These are phyloP conservation scores for Centropyge bicolor DNA, from an alignment of 2,797 vertebrate species.

Conservation along the genomic window DNA sequence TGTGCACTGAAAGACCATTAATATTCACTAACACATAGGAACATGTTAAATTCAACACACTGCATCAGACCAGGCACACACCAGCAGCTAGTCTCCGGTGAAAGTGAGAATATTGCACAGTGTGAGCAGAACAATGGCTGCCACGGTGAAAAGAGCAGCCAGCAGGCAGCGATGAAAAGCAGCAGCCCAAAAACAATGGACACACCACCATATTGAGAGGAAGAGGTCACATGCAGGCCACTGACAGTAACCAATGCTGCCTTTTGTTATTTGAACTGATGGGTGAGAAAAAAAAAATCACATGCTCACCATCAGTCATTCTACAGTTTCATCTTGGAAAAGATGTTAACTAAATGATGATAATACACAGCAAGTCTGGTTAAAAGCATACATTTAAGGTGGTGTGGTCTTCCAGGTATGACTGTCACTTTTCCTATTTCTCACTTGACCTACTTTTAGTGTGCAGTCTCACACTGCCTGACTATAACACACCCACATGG, in stretches of 20 bases:
- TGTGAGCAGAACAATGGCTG: slow-evolving; percentile 66
- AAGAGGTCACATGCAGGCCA: slow-evolving; percentile 70
- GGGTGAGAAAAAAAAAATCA: background rate
- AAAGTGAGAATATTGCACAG: slow-evolving; percentile 26
- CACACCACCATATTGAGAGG: slow-evolving; percentile 61
- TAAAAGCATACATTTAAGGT: background rate
- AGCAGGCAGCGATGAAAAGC: slow-evolving; percentile 55
- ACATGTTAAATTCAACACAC: background rate
- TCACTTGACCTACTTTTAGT: slow-evolving; percentile 69
- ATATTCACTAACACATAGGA: background rate
- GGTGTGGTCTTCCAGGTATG: slow-evolving; percentile 20
- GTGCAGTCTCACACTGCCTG: slow-evolving; percentile 44
- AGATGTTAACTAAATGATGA: background rate
- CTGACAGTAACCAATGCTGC: slow-evolving; percentile 38
- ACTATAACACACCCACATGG: slow-evolving; percentile 61
- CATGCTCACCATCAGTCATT: background rate
- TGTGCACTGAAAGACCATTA: background rate
- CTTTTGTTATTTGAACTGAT: slow-evolving; percentile 41
- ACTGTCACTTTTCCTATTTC: slow-evolving; percentile 18
- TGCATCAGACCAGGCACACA: slow-evolving; percentile 10
- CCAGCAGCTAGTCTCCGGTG: slow-evolving; percentile 14
- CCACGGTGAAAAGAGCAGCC: slow-evolving; percentile 54
- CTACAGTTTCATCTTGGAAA: background rate
- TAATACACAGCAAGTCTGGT: background rate
- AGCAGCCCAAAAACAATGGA: slow-evolving; percentile 65